Evolutionary conservation across 2,888 invertebrate genomes (phyloP).

Genomic region (Agrochola lychnidis): DNA sequence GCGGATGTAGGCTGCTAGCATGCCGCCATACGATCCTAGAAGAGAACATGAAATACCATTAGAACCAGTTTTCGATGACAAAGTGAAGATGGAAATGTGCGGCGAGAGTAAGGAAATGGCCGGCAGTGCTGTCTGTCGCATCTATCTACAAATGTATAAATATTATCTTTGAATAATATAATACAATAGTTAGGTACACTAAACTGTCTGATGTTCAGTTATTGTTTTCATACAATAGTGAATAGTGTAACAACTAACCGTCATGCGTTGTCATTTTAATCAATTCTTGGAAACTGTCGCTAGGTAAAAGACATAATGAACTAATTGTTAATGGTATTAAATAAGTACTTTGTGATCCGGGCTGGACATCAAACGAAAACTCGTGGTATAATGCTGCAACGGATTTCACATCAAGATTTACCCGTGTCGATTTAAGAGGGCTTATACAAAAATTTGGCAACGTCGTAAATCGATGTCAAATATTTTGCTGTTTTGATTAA

Average conservation of each 20-base stretch:
- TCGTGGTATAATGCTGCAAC: neutral
- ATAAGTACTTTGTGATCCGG: too few relatives aligned
- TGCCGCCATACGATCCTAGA: conserved; percentile 98
- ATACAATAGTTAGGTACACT: neutral
- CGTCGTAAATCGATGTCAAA: too few relatives aligned
- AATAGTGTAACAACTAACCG: neutral
- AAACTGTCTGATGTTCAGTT: neutral
- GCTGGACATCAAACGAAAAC: neutral
- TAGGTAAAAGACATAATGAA: neutral
- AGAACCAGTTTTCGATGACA: neutral
- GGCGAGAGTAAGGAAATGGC: too few relatives aligned
- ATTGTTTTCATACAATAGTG: conserved; percentile 9
- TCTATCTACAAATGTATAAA: neutral
- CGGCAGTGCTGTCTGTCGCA: neutral
- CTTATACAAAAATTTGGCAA: too few relatives aligned
- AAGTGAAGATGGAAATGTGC: neutral
- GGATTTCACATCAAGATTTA: too few relatives aligned
- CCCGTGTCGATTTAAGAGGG: neutral
- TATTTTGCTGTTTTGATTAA: too few relatives aligned
- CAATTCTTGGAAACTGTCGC: neutral
- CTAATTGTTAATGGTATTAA: neutral
- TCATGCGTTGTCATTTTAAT: neutral
- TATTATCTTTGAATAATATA: neutral
- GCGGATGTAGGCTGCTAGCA: conserved; percentile 98
- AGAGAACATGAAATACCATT: neutral